Evolutionary conservation across 2,888 invertebrate genomes (phyloP).

Genomic region (Nomada goodeniana): DNA sequence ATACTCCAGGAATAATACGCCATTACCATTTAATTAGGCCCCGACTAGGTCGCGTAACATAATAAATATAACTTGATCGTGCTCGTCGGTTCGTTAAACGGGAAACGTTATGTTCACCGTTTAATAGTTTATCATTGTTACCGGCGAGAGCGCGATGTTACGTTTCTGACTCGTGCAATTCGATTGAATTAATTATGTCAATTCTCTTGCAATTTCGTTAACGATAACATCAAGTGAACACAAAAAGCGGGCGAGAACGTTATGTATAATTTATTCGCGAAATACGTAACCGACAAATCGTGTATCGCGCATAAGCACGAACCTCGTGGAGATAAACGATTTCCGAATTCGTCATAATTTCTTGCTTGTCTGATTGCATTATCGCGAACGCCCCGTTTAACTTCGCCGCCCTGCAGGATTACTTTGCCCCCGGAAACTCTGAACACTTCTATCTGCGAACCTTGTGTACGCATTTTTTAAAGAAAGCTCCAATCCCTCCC

Average conservation of each 20-base stretch:
- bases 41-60: constrained; percentile 56
- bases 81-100: constrained; percentile 65
- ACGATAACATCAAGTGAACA: neutral
- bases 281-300: too few relatives aligned
- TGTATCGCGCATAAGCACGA: neutral
- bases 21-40: constrained; percentile 68
- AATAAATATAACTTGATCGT: constrained; percentile 62
- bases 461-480: constrained; percentile 58
- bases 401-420: constrained; percentile 50
- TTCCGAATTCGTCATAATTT: constrained; percentile 34
- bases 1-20: constrained; percentile 57
- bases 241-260: neutral
- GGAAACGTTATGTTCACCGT: constrained; percentile 63
- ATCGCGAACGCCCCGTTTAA: constrained; percentile 47
- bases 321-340: neutral
- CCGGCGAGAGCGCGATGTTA: constrained; percentile 14
- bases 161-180: constrained; percentile 39
- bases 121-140: constrained; percentile 64
- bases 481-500: constrained; percentile 54
- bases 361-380: constrained; percentile 57
- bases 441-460: constrained; percentile 20
- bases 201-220: constrained; percentile 17
- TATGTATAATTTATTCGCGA: neutral
- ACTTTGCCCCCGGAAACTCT: constrained; percentile 44
- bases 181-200: constrained; percentile 44